Base-by-base conservation (phyloP, 2,113 vertebrate species). In the Hyaena hyaena region DNA sequence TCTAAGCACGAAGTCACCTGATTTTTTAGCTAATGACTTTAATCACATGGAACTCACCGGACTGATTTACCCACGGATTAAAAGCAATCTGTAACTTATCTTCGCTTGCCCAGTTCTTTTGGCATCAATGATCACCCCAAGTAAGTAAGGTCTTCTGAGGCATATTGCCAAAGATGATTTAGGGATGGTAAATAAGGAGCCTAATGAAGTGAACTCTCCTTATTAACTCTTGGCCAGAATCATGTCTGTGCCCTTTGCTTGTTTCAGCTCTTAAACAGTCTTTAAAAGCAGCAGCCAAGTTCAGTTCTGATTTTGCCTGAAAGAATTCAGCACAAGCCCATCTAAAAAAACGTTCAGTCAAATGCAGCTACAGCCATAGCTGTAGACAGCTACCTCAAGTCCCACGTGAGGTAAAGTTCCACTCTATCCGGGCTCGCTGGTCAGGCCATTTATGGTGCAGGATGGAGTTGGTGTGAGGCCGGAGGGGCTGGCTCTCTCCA, bases 11-110 rank as follows among this genome's bases (percentile, higher is more conserved):
- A 84, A 53, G 23, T 63, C 8, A 11, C 33, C 43, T 69, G 19
- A 73, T 43, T 63, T 95, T 96, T 73, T 86, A 71, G 91, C 39
- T 45, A 69, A 96, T 89, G 68, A 65, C 33, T 85, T 71, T 74
- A 90, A 73, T 97, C 35, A 48, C 24, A 73, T n/a, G 58, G 89
- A 95, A 86, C 61, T 74, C 81, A 55, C 17, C 68, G 63, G 61
- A 68, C 53, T 93, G 83, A 96, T 68, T 48, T 55, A 71, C 35
- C 90, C 39, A 39, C 35, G 88, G 50, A 86, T 88, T 95, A 83
- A 96, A 97, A 94, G 79, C 74, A 84, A 69, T 39, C 63, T 83
- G 74, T 61, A 90, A 90, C 84, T 86, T 48, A 61, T 88, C 90
- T 93, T 73, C 58, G 5, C 33, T 10, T 69, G 39, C 28, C 61